Evolutionary conservation across 2,888 invertebrate species (phyloP).

Genomic region (Campoplex nolae): DNA sequence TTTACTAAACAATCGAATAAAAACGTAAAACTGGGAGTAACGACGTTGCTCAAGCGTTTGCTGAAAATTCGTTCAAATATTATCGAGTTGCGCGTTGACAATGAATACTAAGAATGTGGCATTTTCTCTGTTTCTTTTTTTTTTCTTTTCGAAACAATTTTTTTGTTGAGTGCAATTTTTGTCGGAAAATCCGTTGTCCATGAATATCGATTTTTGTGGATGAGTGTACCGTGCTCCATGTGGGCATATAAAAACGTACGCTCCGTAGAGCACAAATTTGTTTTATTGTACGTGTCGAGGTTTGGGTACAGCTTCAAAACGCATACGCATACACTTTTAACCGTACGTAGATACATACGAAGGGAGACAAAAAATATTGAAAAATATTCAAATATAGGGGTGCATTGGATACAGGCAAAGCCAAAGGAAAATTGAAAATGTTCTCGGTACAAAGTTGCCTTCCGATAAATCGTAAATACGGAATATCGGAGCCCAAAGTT

Average conservation of each 20-base stretch:
- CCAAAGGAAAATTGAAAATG: constrained; percentile 48
- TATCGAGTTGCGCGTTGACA: not conserved
- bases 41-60: no score
- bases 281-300: constrained; percentile 57
- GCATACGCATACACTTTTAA: not conserved
- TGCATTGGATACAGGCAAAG: constrained; percentile 34
- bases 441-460: constrained; percentile 10
- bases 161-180: constrained; percentile 36
- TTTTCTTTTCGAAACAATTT: constrained; percentile 13
- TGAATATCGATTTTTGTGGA: constrained; percentile 60
- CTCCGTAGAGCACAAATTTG: constrained; percentile 52
- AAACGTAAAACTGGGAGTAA: no score
- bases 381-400: constrained; percentile 33
- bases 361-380: constrained; percentile 22
- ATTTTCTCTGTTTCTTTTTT: constrained; percentile 4
- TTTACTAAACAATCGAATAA: no score
- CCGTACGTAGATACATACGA: not conserved
- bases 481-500: not conserved
- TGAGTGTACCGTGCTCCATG: constrained; percentile 31
- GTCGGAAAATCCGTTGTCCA: constrained; percentile 22
- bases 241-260: constrained; percentile 15
- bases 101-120: not conserved
- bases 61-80: no score
- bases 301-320: constrained; percentile 15
- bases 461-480: not conserved